Conservation (phyloP, 2,797 vertebrate genomes). For the Leptodactylus fallax region DNA sequence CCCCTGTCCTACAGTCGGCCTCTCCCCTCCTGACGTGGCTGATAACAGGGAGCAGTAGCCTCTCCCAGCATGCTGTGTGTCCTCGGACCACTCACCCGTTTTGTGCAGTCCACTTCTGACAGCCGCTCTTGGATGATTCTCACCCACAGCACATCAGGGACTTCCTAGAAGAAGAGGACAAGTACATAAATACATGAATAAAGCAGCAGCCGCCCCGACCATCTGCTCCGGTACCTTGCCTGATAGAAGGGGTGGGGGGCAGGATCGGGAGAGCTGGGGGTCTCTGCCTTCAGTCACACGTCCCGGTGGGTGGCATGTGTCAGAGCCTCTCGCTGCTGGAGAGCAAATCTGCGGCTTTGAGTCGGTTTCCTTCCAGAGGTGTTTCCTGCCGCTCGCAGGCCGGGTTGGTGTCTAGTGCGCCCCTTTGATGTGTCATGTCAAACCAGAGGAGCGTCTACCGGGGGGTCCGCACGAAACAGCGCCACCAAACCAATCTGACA, state of each 20-base stretch:
- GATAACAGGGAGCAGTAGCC: conserved; percentile 63
- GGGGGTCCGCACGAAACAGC: conserved; percentile 67
- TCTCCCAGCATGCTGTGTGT: conserved; percentile 12
- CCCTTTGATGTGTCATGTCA: conserved; percentile 95
- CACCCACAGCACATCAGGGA: conserved; percentile 75
- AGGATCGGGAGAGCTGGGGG: background rate
- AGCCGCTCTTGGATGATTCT: conserved; percentile 79
- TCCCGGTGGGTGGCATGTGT: conserved; percentile 74
- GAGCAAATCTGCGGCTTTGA: conserved; percentile 80
- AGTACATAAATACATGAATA: conserved; percentile 63
- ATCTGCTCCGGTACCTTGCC: conserved; percentile 34
- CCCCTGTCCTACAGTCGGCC: too few species aligned
- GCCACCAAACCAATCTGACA: conserved; percentile 70
- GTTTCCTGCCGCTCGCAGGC: conserved; percentile 83
- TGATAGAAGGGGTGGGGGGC: background rate
- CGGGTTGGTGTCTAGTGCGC: conserved; percentile 77
- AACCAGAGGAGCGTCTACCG: conserved; percentile 56
- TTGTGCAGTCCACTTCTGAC: conserved; percentile 78
- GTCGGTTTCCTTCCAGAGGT: conserved; percentile 74
- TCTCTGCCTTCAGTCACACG: conserved; percentile 60
- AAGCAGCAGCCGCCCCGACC: conserved; percentile 39
- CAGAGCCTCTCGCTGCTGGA: conserved; percentile 80
- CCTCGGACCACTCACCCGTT: conserved; percentile 74
- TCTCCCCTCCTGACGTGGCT: background rate
- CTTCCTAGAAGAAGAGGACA: conserved; percentile 72